Conservation (phyloP, 1,140 invertebrate species). For the Teleopsis dalmanni region DNA sequence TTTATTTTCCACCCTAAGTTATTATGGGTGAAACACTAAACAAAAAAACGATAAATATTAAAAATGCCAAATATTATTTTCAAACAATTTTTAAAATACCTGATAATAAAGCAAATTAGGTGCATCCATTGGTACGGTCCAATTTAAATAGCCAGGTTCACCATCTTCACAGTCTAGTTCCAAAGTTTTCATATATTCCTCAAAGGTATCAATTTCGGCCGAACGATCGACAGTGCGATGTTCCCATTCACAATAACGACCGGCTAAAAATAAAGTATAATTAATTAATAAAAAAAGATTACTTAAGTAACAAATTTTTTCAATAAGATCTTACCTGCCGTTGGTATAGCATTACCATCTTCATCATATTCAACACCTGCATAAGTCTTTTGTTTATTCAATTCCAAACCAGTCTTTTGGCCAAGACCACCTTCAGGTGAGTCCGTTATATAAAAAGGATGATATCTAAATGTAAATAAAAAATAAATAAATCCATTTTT, state of each 20-base stretch:
- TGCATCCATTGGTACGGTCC: conserved; percentile 73
- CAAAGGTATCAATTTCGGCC: conserved; percentile 39
- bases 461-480: conserved; percentile 57
- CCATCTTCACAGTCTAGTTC: conserved; percentile 66
- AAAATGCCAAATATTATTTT: background rate
- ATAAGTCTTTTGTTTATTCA: conserved; percentile 62
- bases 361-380: conserved; percentile 71
- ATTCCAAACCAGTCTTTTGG: conserved; percentile 63
- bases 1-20: conserved; percentile 91
- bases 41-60: conserved; percentile 17
- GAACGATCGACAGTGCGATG: conserved; percentile 34
- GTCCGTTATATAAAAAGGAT: conserved; percentile 90
- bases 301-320: too few species aligned
- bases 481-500: conserved; percentile 1
- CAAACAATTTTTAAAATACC: conserved; percentile 48
- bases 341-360: conserved; percentile 69
- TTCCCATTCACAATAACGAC: conserved; percentile 40
- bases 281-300: background rate
- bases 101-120: conserved; percentile 82
- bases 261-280: conserved; percentile 15
- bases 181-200: conserved; percentile 68
- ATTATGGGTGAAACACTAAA: conserved; percentile 84
- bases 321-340: conserved; percentile 53
- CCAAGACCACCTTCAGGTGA: conserved; percentile 75
- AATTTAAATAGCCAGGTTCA: conserved; percentile 63